A percentile compares a stretch with the other conserved stretches of the same genome.
These are phyloP conservation scores for Enteromius trimaculatus DNA, from an alignment of 2,797 vertebrate genomes.

Conservation along the genomic window DNA sequence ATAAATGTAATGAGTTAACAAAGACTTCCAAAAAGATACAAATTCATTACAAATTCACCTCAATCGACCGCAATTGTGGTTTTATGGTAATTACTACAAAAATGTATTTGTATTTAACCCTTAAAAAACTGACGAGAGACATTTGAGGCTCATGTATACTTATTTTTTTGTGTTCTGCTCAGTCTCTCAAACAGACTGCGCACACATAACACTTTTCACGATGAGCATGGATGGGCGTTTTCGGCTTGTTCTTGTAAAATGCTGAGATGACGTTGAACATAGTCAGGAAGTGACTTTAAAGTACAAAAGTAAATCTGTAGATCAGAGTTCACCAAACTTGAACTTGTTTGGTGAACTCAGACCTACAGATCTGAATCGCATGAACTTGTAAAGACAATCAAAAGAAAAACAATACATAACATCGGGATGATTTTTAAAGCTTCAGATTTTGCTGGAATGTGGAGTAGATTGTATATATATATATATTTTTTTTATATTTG, in stretches of 20 bases:
- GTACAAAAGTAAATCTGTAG: not conserved
- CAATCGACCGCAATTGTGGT: not conserved
- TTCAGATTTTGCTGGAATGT: not conserved
- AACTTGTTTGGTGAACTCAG: not conserved
- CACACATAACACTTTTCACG: not conserved
- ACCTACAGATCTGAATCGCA: not conserved
- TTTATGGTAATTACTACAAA: not conserved
- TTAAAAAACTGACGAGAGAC: not conserved
- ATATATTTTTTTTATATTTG: not conserved
- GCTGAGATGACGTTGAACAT: not conserved
- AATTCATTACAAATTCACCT: not conserved
- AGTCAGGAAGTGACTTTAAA: not conserved
- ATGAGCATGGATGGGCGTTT: not conserved
- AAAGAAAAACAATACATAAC: not conserved
- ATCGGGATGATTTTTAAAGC: not conserved
- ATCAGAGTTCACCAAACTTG: not conserved
- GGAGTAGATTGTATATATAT: not conserved
- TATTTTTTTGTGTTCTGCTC: not conserved
- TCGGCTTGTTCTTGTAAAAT: not conserved
- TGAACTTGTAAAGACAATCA: not conserved
- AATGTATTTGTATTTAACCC: not conserved
- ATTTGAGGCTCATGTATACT: not conserved
- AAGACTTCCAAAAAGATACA: not conserved
- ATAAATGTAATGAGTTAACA: not conserved
- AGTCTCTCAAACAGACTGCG: not conserved